Evolutionary conservation across 37 sponge, comb jelly and placozoan genomes (phyloP), one percentile per base, ranked within the genome.

Genomic region (Ephydatia muelleri): DNA sequence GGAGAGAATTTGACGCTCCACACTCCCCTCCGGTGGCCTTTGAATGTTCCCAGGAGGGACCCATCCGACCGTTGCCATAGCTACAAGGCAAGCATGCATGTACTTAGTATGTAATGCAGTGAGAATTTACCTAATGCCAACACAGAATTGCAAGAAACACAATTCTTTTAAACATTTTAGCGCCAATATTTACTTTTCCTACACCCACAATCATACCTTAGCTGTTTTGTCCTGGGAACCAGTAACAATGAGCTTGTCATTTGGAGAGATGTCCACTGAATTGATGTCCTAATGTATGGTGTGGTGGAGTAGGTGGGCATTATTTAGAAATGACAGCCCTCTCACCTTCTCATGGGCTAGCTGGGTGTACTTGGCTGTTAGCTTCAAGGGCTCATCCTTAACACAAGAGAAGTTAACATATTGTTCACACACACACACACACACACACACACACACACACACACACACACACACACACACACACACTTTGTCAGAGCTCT

Each of bases 1-100:
- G 99, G 99, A 39, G 97, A 97, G 88, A 99, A 99, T 68, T 83
- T 49, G 0, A 89, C 99, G 82, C 91, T 88, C 99, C 99, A 99
- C 19, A 99, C 77, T 2, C 96, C 99, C 79, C 96, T 78, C 67
- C 88, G 89, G 83, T 99, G 99, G 9, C 99, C 99, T 72, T 80
- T 49, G 43, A 96, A 49, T 30, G 82, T 79, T 26, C 92, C 93
- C 47, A 88, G 33, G 48, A 91, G 72, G 5, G 67, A 28, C 2
- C 97, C 95, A 66, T 93, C 92, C 5, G 68, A 39, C 28, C 78
- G 82, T 22, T 70, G 39, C 99, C 99, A 99, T 28, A 93, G 65
- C 91, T 93, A 57, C 14, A 73, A 25, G 13, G 36, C 3, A 48
- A 38, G 19, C 2, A 77, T 36, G 37, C 16, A 9, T 23, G 76